Percentiles rank a stretch among this genome's conserved stretches.
These are phyloP conservation scores for Rhipidura dahli DNA, from an alignment of 2,113 vertebrate genomes.

Conservation along the genomic window DNA sequence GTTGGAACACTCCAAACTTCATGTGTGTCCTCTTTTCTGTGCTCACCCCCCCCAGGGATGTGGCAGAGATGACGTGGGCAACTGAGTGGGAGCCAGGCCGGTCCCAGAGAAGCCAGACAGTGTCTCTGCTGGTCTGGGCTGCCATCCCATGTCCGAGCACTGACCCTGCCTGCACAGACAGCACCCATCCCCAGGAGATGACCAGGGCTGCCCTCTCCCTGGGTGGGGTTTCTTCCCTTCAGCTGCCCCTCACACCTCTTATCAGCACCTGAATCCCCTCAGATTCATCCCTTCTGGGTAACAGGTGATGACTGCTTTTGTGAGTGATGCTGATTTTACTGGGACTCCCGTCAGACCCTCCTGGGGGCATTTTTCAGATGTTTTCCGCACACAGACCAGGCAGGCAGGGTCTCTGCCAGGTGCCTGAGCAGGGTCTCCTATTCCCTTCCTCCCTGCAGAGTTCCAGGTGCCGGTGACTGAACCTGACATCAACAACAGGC, in stretches of 20 bases:
- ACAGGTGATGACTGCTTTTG: rapidly evolving
- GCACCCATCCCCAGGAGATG: not conserved
- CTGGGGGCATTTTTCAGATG: not conserved
- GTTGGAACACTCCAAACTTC: not conserved
- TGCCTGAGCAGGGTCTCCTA: not conserved
- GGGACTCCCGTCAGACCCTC: not conserved
- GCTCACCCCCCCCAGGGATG: rapidly evolving
- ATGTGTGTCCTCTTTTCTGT: not conserved
- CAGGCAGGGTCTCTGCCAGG: too few species aligned
- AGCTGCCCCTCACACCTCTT: not conserved
- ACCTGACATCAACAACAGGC: conserved; percentile 98
- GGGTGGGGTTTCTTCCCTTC: not conserved
- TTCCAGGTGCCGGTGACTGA: conserved; percentile 93
- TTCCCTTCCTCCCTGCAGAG: conserved; percentile 75
- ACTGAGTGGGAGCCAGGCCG: not conserved
- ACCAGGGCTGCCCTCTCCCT: not conserved
- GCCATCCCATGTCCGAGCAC: not conserved
- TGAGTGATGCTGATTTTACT: not conserved
- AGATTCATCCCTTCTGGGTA: rapidly evolving
- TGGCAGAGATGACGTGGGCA: rapidly evolving
- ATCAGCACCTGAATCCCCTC: rapidly evolving
- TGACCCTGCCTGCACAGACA: not conserved
- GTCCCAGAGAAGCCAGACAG: not conserved
- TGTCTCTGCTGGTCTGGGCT: not conserved
- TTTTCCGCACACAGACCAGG: not conserved